Evolutionary conservation across 2,888 invertebrate species (phyloP).

Genomic region (Neoaliturus tenellus): DNA sequence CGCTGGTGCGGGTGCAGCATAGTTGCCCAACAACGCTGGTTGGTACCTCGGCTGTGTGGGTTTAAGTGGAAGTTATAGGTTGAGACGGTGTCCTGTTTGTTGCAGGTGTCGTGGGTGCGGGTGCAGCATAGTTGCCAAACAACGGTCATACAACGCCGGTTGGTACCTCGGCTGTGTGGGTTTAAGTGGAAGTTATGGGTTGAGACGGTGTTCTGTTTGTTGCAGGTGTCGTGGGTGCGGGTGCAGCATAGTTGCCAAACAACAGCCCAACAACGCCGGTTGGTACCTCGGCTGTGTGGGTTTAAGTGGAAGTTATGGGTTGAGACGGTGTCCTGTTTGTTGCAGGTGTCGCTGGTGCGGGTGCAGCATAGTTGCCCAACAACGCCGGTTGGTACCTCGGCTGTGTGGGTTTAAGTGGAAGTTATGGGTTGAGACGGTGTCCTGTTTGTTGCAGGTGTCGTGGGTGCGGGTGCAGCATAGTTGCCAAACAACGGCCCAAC

Average conservation of each 20-base stretch:
- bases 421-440: too few relatives aligned
- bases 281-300: conserved; percentile 85
- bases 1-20: too few relatives aligned
- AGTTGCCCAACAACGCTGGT: too few relatives aligned
- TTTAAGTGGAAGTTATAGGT: too few relatives aligned
- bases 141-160: conserved; percentile 81
- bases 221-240: conserved; percentile 85
- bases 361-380: too few relatives aligned
- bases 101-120: conserved; percentile 83
- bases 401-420: too few relatives aligned
- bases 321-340: conserved; percentile 90
- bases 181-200: conserved; percentile 89
- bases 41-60: too few relatives aligned
- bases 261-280: conserved; percentile 81
- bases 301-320: conserved; percentile 89
- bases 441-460: too few relatives aligned
- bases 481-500: too few relatives aligned
- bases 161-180: conserved; percentile 85
- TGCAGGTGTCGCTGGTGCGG: conserved; percentile 75
- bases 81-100: too few relatives aligned
- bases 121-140: conserved; percentile 81
- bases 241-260: conserved; percentile 81
- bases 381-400: too few relatives aligned
- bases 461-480: too few relatives aligned
- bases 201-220: conserved; percentile 84